These are phyloP conservation scores for Ceratosolen solmsi DNA, from an alignment of 1,140 invertebrate genomes.

Conservation along the genomic window DNA sequence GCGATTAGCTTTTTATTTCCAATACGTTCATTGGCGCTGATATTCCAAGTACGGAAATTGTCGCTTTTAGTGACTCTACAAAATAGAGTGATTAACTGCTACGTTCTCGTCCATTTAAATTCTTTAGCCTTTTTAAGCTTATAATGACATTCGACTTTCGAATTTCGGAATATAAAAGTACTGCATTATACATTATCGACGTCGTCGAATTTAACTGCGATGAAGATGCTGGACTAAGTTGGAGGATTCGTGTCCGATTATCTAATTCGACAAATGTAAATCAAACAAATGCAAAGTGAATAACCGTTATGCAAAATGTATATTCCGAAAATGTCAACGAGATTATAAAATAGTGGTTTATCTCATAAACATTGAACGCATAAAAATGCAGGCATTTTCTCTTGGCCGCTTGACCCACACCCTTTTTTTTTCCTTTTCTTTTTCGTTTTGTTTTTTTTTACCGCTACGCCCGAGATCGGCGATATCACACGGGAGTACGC, in stretches of 20 bases:
- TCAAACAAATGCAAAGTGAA: not conserved
- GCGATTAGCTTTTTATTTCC: not conserved
- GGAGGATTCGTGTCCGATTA: not conserved
- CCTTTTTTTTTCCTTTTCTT: too few relatives aligned
- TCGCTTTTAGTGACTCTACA: not conserved
- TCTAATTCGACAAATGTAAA: not conserved
- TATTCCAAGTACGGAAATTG: not conserved
- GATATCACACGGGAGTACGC: not conserved
- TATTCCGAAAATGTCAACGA: not conserved
- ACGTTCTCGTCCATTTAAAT: not conserved
- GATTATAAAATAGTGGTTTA: not conserved
- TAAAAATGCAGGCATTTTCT: not conserved
- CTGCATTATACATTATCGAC: not conserved
- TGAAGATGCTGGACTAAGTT: too few relatives aligned
- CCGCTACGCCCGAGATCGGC: slow-evolving; percentile 2
- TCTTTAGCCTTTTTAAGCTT: not conserved
- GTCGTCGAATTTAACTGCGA: too few relatives aligned
- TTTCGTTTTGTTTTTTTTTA: too few relatives aligned
- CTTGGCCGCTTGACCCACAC: not conserved
- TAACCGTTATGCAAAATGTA: not conserved
- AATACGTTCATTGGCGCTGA: not conserved
- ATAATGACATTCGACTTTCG: not conserved
- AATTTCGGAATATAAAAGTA: not conserved
- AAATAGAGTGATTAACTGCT: too few relatives aligned
- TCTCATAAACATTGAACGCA: not conserved